phyloP scores from a whole-genome alignment of 1,140 invertebrate species.

The Brachionus manjavacas region DNA sequence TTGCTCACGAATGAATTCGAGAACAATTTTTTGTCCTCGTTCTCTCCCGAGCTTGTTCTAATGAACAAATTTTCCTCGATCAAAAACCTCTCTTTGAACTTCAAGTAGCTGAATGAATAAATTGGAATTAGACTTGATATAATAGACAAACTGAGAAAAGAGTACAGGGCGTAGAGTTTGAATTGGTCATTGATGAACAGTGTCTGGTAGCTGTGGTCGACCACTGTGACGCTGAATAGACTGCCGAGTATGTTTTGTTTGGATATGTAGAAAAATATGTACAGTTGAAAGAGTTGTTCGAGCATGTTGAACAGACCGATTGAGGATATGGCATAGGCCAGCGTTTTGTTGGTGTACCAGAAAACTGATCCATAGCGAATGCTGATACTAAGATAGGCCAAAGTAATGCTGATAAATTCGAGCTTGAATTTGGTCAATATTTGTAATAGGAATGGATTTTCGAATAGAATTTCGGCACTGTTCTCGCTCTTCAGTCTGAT shows the following conservation, averaged over 20 bases:
- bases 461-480: background rate
- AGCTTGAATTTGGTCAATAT: background rate
- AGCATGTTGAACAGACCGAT: background rate
- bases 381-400: background rate
- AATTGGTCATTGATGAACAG: background rate
- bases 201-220: background rate
- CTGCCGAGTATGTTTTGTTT: background rate
- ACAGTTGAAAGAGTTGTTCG: slow-evolving; percentile 20
- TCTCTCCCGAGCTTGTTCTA: background rate
- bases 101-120: slow-evolving; percentile 19
- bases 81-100: slow-evolving; percentile 8
- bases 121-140: background rate
- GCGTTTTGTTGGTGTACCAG: slow-evolving; percentile 27
- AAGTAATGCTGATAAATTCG: background rate
- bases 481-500: background rate
- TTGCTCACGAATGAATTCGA: too few species aligned
- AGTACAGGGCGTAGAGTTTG: background rate
- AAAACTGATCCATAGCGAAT: background rate
- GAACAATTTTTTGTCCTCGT: background rate
- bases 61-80: slow-evolving; percentile 1
- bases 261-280: background rate
- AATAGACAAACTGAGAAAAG: background rate
- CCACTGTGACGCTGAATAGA: background rate
- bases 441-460: background rate
- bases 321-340: background rate